A percentile compares a stretch with the other conserved stretches of the same genome.
These are phyloP conservation scores for Tetragonisca angustula DNA, from an alignment of 2,888 invertebrate species.

Conservation along the genomic window DNA sequence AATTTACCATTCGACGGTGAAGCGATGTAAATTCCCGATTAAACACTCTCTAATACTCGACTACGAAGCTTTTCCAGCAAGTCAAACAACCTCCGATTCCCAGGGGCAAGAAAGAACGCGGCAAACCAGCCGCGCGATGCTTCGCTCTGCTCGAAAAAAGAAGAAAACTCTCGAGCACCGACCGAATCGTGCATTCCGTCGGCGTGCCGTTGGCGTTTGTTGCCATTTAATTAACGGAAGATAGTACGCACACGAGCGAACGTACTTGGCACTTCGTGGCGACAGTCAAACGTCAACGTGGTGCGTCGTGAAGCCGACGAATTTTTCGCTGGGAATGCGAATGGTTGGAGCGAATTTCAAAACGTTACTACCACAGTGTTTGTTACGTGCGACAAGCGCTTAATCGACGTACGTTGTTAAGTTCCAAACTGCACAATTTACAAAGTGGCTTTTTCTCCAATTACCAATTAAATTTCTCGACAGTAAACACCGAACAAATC, in stretches of 20 bases:
- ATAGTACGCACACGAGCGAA: neutral
- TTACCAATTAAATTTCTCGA: neutral
- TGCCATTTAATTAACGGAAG: neutral
- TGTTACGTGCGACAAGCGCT: too few species aligned
- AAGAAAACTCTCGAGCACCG: neutral
- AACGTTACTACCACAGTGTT: too few species aligned
- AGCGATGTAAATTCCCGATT: conserved; percentile 49
- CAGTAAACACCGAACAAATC: too few species aligned
- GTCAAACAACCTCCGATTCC: conserved; percentile 28
- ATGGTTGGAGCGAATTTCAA: neutral
- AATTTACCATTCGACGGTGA: conserved; percentile 38
- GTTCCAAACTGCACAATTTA: too few species aligned
- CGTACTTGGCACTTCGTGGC: too few species aligned
- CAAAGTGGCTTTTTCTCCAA: too few species aligned
- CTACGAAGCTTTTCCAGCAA: conserved; percentile 22
- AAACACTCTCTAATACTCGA: conserved; percentile 35
- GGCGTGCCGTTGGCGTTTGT: neutral
- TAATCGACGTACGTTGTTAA: too few species aligned
- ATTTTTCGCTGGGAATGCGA: too few species aligned
- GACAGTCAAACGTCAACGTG: too few species aligned
- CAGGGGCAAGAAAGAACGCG: conserved; percentile 11
- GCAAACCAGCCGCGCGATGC: neutral
- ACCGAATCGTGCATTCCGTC: neutral
- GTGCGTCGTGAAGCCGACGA: too few species aligned
- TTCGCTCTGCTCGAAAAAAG: neutral